Evolutionary conservation across 1,140 invertebrate genomes (phyloP), one percentile per base, ranked within the genome.

Genomic region (Tribolium madens): DNA sequence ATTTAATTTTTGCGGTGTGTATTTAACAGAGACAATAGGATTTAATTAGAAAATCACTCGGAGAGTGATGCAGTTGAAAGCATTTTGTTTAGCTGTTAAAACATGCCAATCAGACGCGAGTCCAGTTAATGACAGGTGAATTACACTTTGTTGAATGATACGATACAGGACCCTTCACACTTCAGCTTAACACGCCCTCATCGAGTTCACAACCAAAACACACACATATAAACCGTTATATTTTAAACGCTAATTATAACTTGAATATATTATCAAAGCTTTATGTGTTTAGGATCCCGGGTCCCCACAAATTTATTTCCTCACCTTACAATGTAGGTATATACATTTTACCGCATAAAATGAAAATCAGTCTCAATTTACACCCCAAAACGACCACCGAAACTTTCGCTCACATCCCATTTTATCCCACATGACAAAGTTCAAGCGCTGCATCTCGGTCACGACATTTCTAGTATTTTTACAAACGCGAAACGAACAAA

Each of bases 91-190:
- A 47, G 36, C 36, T 60, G 57, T 74, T 75, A 75, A 60, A 75
- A 75, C 73, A 64, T 75, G 73, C 53, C 73, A 75, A 60, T 75
- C 73, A 75, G 60, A 13, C 10, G 52, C 53, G 72, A 74, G 52
- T 60, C 46, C 53, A 60, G 73, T 75, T 75, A 75, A 75, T 75
- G 73, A 75, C 73, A 75, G 73, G 73, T 75, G 36, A 74, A 74
- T 74, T 74, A 60, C 52, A 74, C 26, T 74, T 74, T 74, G 50
- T 72, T 21, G 46, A 72, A 72, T 52, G 70, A 72, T 72, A 36
- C 50, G 70, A 72, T 72, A 72, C 46, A 72, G 70, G 70, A 72
- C 70, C 46, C 70, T 72, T 72, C 70, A 72, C 70, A 50, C 21
- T 72, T 72, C 17, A 72, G 70, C 57, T 64, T 64, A 64, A 64